Evolutionary conservation across 2,797 vertebrate genomes (phyloP), one percentile per base, ranked within the genome.

Genomic region (Myiotriccus ornatus): DNA sequence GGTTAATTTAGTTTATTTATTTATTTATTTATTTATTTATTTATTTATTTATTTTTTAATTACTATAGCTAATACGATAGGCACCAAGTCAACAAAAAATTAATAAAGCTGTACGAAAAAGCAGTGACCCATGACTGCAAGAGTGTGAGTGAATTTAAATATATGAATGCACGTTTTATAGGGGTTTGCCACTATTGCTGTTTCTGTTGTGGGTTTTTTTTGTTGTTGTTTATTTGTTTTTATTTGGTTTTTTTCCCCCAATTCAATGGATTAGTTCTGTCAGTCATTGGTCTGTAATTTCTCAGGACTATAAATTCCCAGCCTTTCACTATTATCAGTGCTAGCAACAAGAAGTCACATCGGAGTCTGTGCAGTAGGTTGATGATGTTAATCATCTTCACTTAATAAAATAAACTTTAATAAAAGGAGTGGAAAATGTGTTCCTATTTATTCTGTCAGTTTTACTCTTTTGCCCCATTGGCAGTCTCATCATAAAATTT

Each of bases 261-360:
- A 3, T 74, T 63, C 56, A 73, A 47, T 44, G 19, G 34, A 47
- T 53, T 63, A 23, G 5, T 69, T 19, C 23, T 37, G 14, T 53
- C 2, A 5, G 32, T 84, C 10, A 52, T 59, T 84, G 12, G 11
- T 62, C 62, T 62, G 9, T 44, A 56, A 32, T 73, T 65, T 73
- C 17, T 70, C 53, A 30, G 23, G 27, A 44, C 25, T 55, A 1
- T n/a, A 69, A 62, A 62, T 84, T n/a, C 6, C 1, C 16, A 78
- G 19, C 20, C 16, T 83, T 88, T 43, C 10, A 13, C 8, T 50
- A 0, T 81, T 53, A 35, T 28, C 14, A 53, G 11, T 25, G 32
- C 11, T 24, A 32, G 5, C 4, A 74, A 28, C 10, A 60, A 22
- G 10, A 28, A 64, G 32, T 55, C 12, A 6, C 0, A 0, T 57